A percentile compares a stretch with the other conserved stretches of the same genome.
Evolutionary conservation across 2,113 vertebrate genomes (phyloP).

Genomic region (Polyodon spathula): DNA sequence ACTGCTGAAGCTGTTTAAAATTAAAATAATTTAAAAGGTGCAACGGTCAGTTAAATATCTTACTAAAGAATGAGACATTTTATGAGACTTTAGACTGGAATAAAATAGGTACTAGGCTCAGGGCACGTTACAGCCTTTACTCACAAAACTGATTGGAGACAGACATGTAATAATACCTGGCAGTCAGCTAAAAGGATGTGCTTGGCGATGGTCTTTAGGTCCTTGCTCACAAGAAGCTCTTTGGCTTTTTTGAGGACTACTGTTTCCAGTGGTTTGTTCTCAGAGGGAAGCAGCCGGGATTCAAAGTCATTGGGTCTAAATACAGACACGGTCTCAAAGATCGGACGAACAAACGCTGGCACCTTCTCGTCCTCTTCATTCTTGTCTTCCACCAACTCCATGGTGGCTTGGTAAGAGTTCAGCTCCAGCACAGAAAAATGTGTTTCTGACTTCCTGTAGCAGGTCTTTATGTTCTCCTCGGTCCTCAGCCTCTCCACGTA

Average conservation of each 20-base stretch:
- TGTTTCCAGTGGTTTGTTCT: slow-evolving; percentile 92
- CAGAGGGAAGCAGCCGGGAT: slow-evolving; percentile 71
- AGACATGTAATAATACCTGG: slow-evolving; percentile 68
- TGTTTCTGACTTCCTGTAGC: slow-evolving; percentile 52
- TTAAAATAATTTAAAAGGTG: no score
- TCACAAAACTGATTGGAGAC: no score
- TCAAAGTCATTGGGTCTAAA: slow-evolving; percentile 76
- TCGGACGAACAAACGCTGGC: slow-evolving; percentile 48
- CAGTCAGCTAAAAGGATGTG: slow-evolving; percentile 84
- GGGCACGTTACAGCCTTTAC: no score
- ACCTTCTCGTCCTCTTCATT: slow-evolving; percentile 55
- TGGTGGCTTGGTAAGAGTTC: slow-evolving; percentile 50
- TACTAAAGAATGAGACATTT: no score
- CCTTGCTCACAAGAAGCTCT: slow-evolving; percentile 70
- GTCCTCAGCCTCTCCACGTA: slow-evolving; percentile 61
- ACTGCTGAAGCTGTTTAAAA: no score
- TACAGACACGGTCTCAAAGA: slow-evolving; percentile 66
- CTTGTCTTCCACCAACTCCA: slow-evolving; percentile 47
- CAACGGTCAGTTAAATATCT: no score
- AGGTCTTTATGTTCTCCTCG: slow-evolving; percentile 47
- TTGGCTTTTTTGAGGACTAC: slow-evolving; percentile 75
- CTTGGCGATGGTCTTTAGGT: slow-evolving; percentile 73
- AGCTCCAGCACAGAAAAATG: slow-evolving; percentile 62
- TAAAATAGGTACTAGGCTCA: no score
- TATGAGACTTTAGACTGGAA: no score